These are phyloP conservation scores for Rachycentron canadum DNA, from an alignment of 2,797 vertebrate genomes.

Conservation along the genomic window DNA sequence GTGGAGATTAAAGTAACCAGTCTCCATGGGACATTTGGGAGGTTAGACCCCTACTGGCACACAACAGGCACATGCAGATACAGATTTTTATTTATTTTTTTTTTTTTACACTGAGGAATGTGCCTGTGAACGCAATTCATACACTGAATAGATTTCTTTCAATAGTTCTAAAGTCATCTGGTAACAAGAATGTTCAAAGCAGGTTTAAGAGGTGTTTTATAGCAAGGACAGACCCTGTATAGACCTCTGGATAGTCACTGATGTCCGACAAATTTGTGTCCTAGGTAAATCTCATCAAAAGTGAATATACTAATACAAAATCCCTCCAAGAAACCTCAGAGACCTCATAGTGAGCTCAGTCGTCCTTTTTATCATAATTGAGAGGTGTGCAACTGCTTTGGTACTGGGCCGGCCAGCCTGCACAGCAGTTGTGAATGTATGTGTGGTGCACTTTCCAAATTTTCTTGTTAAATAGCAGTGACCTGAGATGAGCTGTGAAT, in stretches of 20 bases:
- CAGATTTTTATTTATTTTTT: too few relatives aligned
- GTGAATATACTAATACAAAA: slow-evolving; percentile 65
- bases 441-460: slow-evolving; percentile 41
- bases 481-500: slow-evolving; percentile 60
- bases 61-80: slow-evolving; percentile 28
- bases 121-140: slow-evolving; percentile 23
- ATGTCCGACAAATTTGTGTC: slow-evolving; percentile 51
- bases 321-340: slow-evolving; percentile 65
- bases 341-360: slow-evolving; percentile 45
- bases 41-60: slow-evolving; percentile 56
- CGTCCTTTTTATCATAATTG: slow-evolving; percentile 59
- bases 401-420: slow-evolving; percentile 33
- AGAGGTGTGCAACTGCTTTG: slow-evolving; percentile 32
- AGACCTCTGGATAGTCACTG: slow-evolving; percentile 9
- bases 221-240: slow-evolving; percentile 15
- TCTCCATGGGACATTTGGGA: slow-evolving; percentile 45
- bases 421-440: slow-evolving; percentile 51
- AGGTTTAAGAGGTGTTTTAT: slow-evolving; percentile 15
- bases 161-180: slow-evolving; percentile 36
- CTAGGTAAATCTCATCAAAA: slow-evolving; percentile 66
- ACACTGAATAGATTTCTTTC: slow-evolving; percentile 11
- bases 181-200: slow-evolving; percentile 16
- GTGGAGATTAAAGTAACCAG: slow-evolving; percentile 63
- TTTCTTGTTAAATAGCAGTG: slow-evolving; percentile 57
- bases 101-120: slow-evolving; percentile 37